Evolutionary conservation across 2,797 vertebrate genomes (phyloP).

Genomic region (Pogonophryne albipinna): DNA sequence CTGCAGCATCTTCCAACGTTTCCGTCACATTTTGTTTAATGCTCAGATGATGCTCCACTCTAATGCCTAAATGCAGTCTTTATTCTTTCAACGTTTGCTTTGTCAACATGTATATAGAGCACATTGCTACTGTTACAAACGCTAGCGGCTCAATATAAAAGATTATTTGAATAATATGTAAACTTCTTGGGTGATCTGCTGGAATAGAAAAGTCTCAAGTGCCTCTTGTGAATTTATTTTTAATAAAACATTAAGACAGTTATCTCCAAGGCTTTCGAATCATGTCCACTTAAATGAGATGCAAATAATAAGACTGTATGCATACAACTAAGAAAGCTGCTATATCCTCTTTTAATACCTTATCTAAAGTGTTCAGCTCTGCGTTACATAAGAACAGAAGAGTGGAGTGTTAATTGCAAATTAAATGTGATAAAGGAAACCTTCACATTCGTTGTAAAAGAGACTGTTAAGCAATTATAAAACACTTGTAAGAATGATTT

Average conservation of each 20-base stretch:
- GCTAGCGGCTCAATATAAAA: constrained; percentile 1
- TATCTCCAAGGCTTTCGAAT: constrained; percentile 39
- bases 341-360: neutral
- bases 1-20: constrained; percentile 47
- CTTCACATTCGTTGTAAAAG: neutral
- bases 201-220: constrained; percentile 42
- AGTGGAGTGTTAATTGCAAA: neutral
- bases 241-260: constrained; percentile 27
- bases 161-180: constrained; percentile 8
- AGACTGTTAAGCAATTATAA: constrained; percentile 2
- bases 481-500: constrained; percentile 3
- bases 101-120: constrained; percentile 12
- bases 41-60: constrained; percentile 29
- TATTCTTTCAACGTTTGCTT: constrained; percentile 9
- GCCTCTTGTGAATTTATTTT: constrained; percentile 31
- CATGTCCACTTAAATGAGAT: constrained; percentile 16
- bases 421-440: neutral
- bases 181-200: constrained; percentile 30
- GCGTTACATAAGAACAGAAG: neutral
- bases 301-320: constrained; percentile 34
- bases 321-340: constrained; percentile 23
- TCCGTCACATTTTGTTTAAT: constrained; percentile 25
- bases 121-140: constrained; percentile 7
- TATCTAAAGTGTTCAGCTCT: constrained; percentile 8
- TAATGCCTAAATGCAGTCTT: constrained; percentile 14